Evolutionary conservation across 2,113 vertebrate genomes (phyloP), one percentile per base, ranked within the genome.

Genomic region (Psettodes erumei): DNA sequence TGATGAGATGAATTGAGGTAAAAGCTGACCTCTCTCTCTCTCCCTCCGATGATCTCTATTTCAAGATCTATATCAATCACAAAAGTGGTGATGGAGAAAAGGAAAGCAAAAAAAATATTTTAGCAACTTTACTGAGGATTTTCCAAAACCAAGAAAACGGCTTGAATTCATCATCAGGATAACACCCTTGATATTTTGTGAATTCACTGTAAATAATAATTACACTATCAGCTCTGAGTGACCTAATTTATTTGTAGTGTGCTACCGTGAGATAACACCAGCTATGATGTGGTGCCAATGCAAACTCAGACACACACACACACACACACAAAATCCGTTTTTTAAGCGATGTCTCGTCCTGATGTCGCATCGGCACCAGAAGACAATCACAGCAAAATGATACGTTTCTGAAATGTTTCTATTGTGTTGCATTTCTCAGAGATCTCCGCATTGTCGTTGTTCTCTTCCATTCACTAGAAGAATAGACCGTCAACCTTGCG

Each of bases 391-490:
- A 6, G 30, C 6, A 8, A 61, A 2, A 32, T 37, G 51, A 43
- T 60, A 32, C 10, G 50, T 75, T 51, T 70, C 42, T 66, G 7
- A 68, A 62, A 35, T 51, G 47, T 69, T 79, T 76, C 3, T 32
- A 32, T 78, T 62, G 42, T 50, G 43, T 67, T 75, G 65, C 47
- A 30, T 82, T 84, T 82, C 64, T 62, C 55, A 28, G 61, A 77
- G 35, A 72, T 62, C 61, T 75, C 58, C 13, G 68, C 30, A 16
- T 78, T 73, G 73, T 71, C 71, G 74, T 48, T 64, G 67, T 85
- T 77, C 64, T 77, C 66, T 76, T 89, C 82, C 74, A 84, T 77
- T 80, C 53, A 21, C 61, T 42, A 63, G 51, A 77, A 70, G 71
- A 86, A 79, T 61, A 81, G 76, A 73, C 71, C 63, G 62, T 59